Evolutionary conservation across 2,797 vertebrate species (phyloP).

Genomic region (Enteromius unitaeniatus): DNA sequence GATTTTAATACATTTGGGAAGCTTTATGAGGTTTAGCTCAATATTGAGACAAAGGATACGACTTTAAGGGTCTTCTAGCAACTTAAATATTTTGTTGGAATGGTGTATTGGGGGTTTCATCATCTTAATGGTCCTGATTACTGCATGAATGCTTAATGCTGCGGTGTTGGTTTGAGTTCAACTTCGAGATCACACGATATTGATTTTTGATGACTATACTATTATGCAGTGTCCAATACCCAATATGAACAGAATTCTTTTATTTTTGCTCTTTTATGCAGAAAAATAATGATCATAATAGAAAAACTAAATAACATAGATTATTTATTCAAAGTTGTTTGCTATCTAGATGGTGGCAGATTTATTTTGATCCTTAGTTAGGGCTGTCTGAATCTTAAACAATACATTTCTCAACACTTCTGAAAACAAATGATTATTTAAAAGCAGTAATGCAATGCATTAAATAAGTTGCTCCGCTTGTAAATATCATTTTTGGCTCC

Average conservation of each 20-base stretch:
- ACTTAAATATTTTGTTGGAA: not conserved
- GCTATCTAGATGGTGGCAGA: not conserved
- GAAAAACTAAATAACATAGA: not conserved
- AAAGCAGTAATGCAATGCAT: not conserved
- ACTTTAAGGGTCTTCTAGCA: not conserved
- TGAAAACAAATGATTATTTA: not conserved
- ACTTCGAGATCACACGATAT: slow-evolving; percentile 10
- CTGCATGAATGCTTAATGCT: slow-evolving; percentile 18
- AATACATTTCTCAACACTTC: not conserved
- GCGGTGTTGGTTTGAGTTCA: slow-evolving; percentile 46
- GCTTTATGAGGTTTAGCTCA: not conserved
- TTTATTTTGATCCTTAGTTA: not conserved
- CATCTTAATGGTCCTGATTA: not conserved
- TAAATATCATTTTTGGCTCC: not conserved
- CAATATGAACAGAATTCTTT: not conserved
- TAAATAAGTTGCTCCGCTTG: not conserved
- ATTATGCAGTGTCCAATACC: not conserved
- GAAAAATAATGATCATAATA: not conserved
- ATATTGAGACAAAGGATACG: not conserved
- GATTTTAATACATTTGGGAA: not conserved
- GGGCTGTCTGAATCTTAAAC: not conserved
- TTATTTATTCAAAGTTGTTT: not conserved
- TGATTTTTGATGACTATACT: not conserved
- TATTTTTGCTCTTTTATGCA: not conserved
- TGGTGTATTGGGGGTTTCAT: not conserved